Evolutionary conservation across 2,113 vertebrate species (phyloP), one percentile per base, ranked within the genome.

Genomic region (Onychostoma macrolepis): DNA sequence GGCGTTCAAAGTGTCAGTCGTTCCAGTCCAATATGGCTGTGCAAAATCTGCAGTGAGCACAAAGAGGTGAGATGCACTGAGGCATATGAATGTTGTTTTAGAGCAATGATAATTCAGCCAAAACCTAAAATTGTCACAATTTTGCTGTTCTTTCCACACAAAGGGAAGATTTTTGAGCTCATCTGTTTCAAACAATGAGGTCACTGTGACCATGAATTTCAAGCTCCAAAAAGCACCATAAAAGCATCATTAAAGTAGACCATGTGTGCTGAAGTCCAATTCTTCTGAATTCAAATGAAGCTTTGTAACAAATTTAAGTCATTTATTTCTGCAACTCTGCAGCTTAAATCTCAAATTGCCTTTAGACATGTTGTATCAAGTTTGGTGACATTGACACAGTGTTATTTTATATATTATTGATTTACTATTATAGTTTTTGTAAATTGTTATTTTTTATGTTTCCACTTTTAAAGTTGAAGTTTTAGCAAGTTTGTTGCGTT

Each of bases 41-140:
- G 98, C 93, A 96, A 96, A 91, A 98, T 99, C 93, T 99, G 97
- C 96, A 95, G 94, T 0, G 98, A 99, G 88, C 96, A 99, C 86
- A 93, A 96, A 83, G 98, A 99, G 97, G 98, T 99, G 89, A 95
- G 95, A 86, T 45, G 24, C 6, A 61, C 3, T 2, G 56, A 61
- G 21, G 56, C 21, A 10, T n/a, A 24, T 11, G 2, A 8, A 24
- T 8, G 7, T 58, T 61, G 8, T 61, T 9, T 61, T n/a, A n/a
- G 8, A 61, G 56, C 56, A 61, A 61, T n/a, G 8, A 4, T 1
- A 61, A 4, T n/a, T 61, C 21, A 61, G 56, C 24, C 56, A 3
- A n/a, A 58, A 58, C 56, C 56, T 24, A 4, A 53, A 53, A 21
- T 53, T 21, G 19, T 8, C 19, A 56, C 10, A 6, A n/a, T 58